These are phyloP conservation scores for silkworm (Bombyx mori) DNA, from an alignment of 1,140 invertebrate species.

Conservation along the genomic window DNA sequence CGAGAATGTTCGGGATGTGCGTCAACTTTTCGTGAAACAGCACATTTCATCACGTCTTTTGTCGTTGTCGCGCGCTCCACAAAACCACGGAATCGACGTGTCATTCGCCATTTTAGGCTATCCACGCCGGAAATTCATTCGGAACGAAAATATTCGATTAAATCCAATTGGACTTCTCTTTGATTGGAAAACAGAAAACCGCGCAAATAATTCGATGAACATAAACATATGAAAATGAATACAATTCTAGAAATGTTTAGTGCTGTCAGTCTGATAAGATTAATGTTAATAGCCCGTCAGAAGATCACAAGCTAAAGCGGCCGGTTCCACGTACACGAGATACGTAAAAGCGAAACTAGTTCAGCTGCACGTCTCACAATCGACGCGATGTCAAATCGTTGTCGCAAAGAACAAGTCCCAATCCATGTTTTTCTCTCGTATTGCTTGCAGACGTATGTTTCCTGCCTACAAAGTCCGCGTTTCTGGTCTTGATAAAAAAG, in stretches of 20 bases:
- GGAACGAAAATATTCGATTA: conserved; percentile 43
- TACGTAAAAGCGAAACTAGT: conserved; percentile 59
- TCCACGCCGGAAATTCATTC: conserved; percentile 35
- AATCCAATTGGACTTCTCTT: conserved; percentile 21
- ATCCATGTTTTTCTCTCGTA: conserved; percentile 70
- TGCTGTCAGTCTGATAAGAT: conserved; percentile 2
- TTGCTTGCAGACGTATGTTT: conserved; percentile 89
- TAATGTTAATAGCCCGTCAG: conserved; percentile 23
- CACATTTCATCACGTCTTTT: conserved; percentile 38
- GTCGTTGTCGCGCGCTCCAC: conserved; percentile 10
- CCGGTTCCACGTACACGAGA: conserved; percentile 35
- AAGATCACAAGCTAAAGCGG: conserved; percentile 64
- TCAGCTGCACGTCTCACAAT: conserved; percentile 58
- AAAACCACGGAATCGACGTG: conserved; percentile 38
- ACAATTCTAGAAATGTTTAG: conserved; percentile 1
- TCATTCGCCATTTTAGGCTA: conserved; percentile 36
- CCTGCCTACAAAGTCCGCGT: conserved; percentile 93
- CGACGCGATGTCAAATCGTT: conserved; percentile 64
- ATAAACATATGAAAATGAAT: conserved; percentile 5
- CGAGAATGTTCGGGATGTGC: conserved; percentile 15
- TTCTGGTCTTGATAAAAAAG: conserved; percentile 92
- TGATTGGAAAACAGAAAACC: no score
- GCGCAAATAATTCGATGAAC: conserved; percentile 5
- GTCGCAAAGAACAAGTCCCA: conserved; percentile 74
- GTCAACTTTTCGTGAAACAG: conserved; percentile 19